Percentiles rank a stretch among this genome's conserved stretches.
Conservation (phyloP, 2,113 vertebrate genomes). For the Amazona guildingii region DNA sequence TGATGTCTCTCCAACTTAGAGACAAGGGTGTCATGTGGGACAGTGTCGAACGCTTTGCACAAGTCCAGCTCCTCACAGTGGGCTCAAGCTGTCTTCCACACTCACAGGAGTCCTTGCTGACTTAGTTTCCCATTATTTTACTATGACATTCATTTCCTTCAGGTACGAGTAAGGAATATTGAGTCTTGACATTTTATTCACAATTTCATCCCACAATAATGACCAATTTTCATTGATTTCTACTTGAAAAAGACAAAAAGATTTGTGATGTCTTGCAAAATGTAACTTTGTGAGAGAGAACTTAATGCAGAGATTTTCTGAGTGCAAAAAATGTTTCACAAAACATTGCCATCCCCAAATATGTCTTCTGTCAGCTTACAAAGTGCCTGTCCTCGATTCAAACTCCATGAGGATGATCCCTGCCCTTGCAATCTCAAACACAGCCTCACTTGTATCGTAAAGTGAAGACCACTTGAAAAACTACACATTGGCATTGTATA, state of each 20-base stretch:
- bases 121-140: background rate
- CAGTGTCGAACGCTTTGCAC: no score
- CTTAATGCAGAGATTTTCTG: background rate
- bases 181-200: background rate
- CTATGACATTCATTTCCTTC: background rate
- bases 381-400: background rate
- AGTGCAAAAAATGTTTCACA: background rate
- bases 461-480: background rate
- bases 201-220: background rate
- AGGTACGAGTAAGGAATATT: background rate
- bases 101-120: background rate
- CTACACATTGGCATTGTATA: accelerated
- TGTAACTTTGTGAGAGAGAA: background rate
- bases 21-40: no score
- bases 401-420: background rate
- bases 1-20: no score
- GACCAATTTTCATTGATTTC: background rate
- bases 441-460: accelerated
- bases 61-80: background rate
- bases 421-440: background rate
- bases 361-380: background rate
- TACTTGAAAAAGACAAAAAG: background rate
- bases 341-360: background rate
- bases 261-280: background rate
- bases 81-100: background rate